Percentiles rank a stretch among this genome's conserved stretches.
Evolutionary conservation across 2,888 invertebrate genomes (phyloP).

Genomic region (Trichogramma evanescens): DNA sequence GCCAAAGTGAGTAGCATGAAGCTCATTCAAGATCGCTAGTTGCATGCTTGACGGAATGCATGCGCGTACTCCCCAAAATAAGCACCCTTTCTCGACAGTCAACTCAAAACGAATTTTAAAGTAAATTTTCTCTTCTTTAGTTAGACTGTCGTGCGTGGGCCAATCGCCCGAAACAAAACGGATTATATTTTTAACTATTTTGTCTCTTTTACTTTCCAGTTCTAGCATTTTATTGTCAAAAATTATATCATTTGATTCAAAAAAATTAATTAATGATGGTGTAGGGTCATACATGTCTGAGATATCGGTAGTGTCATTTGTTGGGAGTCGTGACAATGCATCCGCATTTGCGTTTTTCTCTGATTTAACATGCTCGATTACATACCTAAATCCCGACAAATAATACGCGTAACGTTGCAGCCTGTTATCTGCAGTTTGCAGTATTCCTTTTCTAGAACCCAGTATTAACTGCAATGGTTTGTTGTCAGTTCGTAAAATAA

Average conservation of each 20-base stretch:
- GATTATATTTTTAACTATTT: background rate
- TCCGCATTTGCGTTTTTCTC: conserved; percentile 12
- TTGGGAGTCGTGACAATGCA: conserved; percentile 13
- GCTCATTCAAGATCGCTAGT: conserved; percentile 9
- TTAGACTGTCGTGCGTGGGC: background rate
- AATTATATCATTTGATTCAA: conserved; percentile 1
- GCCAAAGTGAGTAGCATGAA: conserved; percentile 22
- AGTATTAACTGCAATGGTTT: conserved; percentile 36
- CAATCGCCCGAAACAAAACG: background rate
- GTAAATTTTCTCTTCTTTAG: background rate
- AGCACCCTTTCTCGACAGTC: conserved; percentile 17
- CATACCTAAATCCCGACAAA: conserved; percentile 10
- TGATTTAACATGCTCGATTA: conserved; percentile 12
- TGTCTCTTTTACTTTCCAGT: background rate
- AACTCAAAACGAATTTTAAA: conserved; percentile 13
- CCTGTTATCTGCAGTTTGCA: conserved; percentile 25
- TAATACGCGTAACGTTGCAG: conserved; percentile 29
- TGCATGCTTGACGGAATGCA: conserved; percentile 16
- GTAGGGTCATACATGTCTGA: background rate
- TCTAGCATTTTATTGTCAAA: conserved; percentile 13
- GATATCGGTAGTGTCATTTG: conserved; percentile 1
- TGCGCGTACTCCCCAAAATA: conserved; percentile 19
- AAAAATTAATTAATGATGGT: conserved; percentile 13
- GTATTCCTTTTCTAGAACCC: conserved; percentile 22
- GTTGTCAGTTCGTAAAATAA: conserved; percentile 36